A percentile compares a stretch with the other conserved stretches of the same genome.
Conservation (phyloP, 2,888 invertebrate genomes). For the Oscheius sp. region DNA sequence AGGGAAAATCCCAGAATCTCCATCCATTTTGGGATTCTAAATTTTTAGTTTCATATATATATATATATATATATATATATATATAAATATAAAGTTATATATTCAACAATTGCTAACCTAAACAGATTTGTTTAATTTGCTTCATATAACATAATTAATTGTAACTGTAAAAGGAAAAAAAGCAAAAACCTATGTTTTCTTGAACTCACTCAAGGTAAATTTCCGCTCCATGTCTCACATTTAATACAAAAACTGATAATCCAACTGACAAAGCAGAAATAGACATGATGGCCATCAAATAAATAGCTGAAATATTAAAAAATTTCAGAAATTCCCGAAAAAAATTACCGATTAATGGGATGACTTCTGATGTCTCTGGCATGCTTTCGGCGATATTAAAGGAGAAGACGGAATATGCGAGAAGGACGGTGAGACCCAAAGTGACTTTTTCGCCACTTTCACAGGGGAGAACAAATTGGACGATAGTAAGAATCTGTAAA, state of each 20-base stretch:
- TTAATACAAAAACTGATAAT: conserved; percentile 72
- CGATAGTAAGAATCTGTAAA: conserved; percentile 69
- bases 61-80: too few species aligned
- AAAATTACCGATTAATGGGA: conserved; percentile 72
- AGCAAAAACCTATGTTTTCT: too few species aligned
- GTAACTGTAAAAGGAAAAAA: neutral
- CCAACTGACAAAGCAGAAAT: conserved; percentile 72
- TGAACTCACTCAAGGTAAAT: conserved; percentile 55
- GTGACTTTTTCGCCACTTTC: conserved; percentile 70
- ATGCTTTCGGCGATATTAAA: conserved; percentile 73
- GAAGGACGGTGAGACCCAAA: conserved; percentile 71
- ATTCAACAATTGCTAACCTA: too few species aligned
- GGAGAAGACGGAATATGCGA: conserved; percentile 74
- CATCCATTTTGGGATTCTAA: conserved; percentile 71
- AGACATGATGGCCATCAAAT: conserved; percentile 73
- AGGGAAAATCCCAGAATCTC: conserved; percentile 69
- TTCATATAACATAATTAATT: neutral
- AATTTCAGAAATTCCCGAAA: neutral
- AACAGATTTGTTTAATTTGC: neutral
- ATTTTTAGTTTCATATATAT: neutral
- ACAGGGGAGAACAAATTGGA: conserved; percentile 72
- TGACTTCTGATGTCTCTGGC: conserved; percentile 73
- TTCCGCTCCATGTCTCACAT: conserved; percentile 71
- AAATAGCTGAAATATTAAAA: conserved; percentile 67
- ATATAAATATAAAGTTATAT: too few species aligned